A percentile compares a stretch with the other conserved stretches of the same genome.
Conservation (phyloP, 1,140 invertebrate genomes). For the Reticulitermes speratus region DNA sequence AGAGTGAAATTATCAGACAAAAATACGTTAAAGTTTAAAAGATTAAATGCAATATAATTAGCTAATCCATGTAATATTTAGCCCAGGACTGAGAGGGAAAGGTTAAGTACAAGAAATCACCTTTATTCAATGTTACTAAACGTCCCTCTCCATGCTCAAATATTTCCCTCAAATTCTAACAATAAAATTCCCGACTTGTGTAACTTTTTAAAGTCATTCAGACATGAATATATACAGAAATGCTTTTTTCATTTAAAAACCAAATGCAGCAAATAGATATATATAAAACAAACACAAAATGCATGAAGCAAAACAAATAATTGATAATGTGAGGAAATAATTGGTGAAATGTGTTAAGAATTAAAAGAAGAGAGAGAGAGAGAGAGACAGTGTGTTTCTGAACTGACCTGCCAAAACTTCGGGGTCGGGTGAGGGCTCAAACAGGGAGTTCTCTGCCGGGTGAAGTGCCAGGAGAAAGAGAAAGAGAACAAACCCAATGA, state of each 20-base stretch:
- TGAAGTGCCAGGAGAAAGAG: constrained; percentile 26
- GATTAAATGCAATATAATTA: too few relatives aligned
- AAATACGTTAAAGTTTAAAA: too few relatives aligned
- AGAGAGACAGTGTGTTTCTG: constrained; percentile 15
- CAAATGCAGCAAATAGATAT: not conserved
- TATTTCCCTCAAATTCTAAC: too few relatives aligned
- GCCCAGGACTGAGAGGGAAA: too few relatives aligned
- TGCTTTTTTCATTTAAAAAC: not conserved
- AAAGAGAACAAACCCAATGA: constrained; percentile 28
- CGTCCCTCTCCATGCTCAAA: too few relatives aligned
- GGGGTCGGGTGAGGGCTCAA: constrained; percentile 34
- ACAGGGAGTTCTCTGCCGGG: constrained; percentile 34
- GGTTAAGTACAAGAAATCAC: too few relatives aligned
- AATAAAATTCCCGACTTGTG: too few relatives aligned
- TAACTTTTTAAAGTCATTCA: too few relatives aligned
- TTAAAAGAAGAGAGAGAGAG: not conserved
- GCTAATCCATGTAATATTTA: too few relatives aligned
- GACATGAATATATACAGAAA: not conserved
- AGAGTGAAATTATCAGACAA: too few relatives aligned
- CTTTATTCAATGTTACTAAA: too few relatives aligned
- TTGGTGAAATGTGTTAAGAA: not conserved
- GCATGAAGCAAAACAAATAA: not conserved
- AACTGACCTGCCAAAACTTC: constrained; percentile 35
- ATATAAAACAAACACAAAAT: not conserved
- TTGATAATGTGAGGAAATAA: constrained; percentile 13